Conservation (phyloP, 2,888 invertebrate species). For the Acanthoscelides obtectus region DNA sequence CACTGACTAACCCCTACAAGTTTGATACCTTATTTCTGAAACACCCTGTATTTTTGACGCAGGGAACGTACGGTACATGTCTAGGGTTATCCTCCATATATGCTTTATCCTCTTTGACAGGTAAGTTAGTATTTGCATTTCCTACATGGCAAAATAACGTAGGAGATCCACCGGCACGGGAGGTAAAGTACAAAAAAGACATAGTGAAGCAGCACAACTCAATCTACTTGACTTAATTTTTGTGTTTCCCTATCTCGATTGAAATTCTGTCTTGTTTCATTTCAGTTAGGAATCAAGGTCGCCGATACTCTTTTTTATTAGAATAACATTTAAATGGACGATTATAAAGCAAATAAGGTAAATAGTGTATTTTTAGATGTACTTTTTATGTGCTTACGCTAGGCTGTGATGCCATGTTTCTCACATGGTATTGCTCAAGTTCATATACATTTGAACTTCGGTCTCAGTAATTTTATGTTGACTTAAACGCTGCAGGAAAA, state of each 20-base stretch:
- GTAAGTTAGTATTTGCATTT: too few relatives aligned
- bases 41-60: too few relatives aligned
- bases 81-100: too few relatives aligned
- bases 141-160: too few relatives aligned
- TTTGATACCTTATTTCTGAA: too few relatives aligned
- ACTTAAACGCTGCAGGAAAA: not conserved
- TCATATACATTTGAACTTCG: not conserved
- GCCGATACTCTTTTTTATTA: not conserved
- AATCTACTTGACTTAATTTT: too few relatives aligned
- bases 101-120: too few relatives aligned
- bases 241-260: conserved; percentile 13
- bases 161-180: too few relatives aligned
- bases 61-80: too few relatives aligned
- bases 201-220: too few relatives aligned
- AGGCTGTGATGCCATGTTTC: not conserved
- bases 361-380: not conserved
- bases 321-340: conserved; percentile 5
- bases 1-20: too few relatives aligned
- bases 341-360: conserved; percentile 1
- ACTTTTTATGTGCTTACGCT: not conserved
- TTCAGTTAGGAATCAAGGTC: conserved; percentile 11
- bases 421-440: not conserved
- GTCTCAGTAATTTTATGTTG: not conserved
- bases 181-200: too few relatives aligned
- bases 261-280: conserved; percentile 14